Evolutionary conservation across 2,113 vertebrate species (phyloP), one percentile per base, ranked within the genome.

Genomic region (Malurus elegans): DNA sequence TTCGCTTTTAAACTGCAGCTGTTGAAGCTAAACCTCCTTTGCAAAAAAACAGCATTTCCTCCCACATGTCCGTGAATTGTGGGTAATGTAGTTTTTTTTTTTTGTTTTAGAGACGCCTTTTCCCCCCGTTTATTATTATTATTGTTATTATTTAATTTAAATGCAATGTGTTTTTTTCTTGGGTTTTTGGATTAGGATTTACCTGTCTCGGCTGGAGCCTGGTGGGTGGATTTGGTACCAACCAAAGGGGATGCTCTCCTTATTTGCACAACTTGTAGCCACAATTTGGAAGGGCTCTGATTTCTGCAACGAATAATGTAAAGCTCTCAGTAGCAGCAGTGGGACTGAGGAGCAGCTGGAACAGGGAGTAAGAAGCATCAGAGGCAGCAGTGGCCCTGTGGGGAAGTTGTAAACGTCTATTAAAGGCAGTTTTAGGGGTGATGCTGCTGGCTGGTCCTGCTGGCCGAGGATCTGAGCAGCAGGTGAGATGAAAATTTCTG

Each of bases 1-100:
- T 90, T 61, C 92, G 67, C 80, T 86, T 76, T 90, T 96, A 85
- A 96, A 95, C 98, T 97, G 98, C 98, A 94, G 98, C 97, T 89
- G 93, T 90, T 96, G 97, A 95, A 97, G 97, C 96, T 34, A 74
- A 96, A 90, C 86, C 94, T 95, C 92, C 82, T 71, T 64, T 38
- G 93, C 91, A 61, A 25, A 90, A 97, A 92, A 67, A 21, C 98
- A 98, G 98, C 98, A 98, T 98, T 98, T 99, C 99, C 99, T 97
- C 60, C 23, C 74, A 29, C 72, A 2, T 4, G 4, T 51, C 65
- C 83, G 11, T 72, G 98, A 56, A 98, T 98, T 97, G 97, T 98
- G 99, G 99, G 98, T 98, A 98, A 96, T 98, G 98, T 98, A 99
- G 98, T 98, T 96, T 75, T 76, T n/a, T n/a, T 56, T 72, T 25